These are phyloP conservation scores for Acipenser oxyrinchus DNA, from an alignment of 2,797 vertebrate genomes.

Conservation along the genomic window DNA sequence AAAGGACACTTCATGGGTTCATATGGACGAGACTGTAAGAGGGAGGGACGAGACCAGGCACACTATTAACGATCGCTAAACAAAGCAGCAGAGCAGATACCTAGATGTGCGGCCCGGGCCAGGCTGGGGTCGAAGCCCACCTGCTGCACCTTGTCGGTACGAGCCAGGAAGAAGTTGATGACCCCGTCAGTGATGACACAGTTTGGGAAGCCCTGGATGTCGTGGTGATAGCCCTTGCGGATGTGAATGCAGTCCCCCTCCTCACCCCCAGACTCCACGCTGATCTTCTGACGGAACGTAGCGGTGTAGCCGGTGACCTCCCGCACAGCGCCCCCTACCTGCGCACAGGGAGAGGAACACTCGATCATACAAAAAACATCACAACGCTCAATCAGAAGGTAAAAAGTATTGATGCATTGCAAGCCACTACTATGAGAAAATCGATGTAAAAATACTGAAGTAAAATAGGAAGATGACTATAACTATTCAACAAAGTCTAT, in stretches of 20 bases:
- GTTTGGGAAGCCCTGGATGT: constrained; percentile 66
- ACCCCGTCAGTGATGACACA: constrained; percentile 83
- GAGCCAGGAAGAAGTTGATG: constrained; percentile 85
- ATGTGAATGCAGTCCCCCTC: constrained; percentile 77
- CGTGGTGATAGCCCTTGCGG: constrained; percentile 65
- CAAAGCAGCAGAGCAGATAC: constrained; percentile 46
- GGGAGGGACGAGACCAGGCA: too few relatives aligned
- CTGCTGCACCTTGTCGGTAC: constrained; percentile 69
- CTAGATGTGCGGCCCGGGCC: constrained; percentile 65
- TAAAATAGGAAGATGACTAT: too few relatives aligned
- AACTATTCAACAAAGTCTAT: too few relatives aligned
- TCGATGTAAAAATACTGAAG: too few relatives aligned
- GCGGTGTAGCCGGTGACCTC: constrained; percentile 74
- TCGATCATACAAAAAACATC: too few relatives aligned
- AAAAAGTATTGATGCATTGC: too few relatives aligned
- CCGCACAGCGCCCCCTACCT: constrained; percentile 87
- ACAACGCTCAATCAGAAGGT: too few relatives aligned
- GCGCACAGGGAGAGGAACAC: constrained; percentile 3
- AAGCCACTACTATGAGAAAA: too few relatives aligned
- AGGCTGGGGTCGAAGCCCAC: constrained; percentile 80
- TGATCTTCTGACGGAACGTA: constrained; percentile 73
- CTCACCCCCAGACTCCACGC: constrained; percentile 62
- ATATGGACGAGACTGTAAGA: too few relatives aligned
- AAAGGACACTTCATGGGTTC: too few relatives aligned
- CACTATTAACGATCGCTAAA: too few relatives aligned